Conservation (phyloP, 2,888 invertebrate species). For the Sesia bembeciformis region DNA sequence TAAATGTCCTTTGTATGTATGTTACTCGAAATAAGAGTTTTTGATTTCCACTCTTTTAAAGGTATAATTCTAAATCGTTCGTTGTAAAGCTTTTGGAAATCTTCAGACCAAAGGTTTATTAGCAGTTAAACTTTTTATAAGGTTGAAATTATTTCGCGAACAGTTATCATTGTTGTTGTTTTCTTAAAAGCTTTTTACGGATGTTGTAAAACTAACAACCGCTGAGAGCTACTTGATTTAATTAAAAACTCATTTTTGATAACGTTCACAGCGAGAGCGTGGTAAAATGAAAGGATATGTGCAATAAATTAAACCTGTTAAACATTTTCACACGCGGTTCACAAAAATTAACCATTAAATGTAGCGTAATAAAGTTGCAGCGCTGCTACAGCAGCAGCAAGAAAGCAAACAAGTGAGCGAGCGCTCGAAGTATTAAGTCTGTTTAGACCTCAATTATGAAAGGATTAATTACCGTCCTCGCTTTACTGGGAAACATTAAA, state of each 20-base stretch:
- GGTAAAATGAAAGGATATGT: conserved; percentile 5
- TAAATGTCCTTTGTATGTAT: too few relatives aligned
- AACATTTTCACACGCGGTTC: conserved; percentile 54
- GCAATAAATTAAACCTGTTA: conserved; percentile 30
- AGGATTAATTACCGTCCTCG: conserved; percentile 48
- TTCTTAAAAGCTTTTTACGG: background rate
- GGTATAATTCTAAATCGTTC: too few relatives aligned
- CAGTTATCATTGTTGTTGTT: background rate
- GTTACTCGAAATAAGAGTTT: too few relatives aligned
- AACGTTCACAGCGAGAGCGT: conserved; percentile 1
- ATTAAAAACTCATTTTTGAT: conserved; percentile 1
- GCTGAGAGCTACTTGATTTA: background rate
- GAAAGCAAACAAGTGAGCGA: conserved; percentile 38
- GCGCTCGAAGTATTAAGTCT: conserved; percentile 15
- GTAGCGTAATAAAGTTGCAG: conserved; percentile 27
- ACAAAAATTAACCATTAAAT: conserved; percentile 48
- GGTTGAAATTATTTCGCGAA: background rate
- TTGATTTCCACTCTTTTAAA: too few relatives aligned
- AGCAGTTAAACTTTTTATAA: too few relatives aligned
- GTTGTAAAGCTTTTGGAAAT: too few relatives aligned
- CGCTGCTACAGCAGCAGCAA: conserved; percentile 26
- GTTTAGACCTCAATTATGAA: conserved; percentile 44
- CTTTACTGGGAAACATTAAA: conserved; percentile 54
- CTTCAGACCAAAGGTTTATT: too few relatives aligned
- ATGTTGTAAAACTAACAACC: background rate